Base-by-base conservation (phyloP, 2,797 vertebrate genomes). In the Anguilla marmorata region DNA sequence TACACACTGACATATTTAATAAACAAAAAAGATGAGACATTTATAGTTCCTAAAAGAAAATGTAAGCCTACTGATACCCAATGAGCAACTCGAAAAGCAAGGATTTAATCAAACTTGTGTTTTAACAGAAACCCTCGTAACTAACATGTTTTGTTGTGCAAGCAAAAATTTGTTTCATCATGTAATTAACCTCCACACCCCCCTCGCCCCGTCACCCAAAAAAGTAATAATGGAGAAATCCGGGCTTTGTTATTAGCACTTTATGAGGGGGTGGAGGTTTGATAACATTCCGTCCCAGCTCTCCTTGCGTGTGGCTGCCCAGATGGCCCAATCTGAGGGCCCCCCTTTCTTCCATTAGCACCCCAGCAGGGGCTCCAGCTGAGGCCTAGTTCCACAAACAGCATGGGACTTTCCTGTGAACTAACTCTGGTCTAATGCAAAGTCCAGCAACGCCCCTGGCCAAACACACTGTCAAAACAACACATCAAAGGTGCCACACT, bases 291-390 rank as follows among this genome's bases (percentile, higher is more conserved):
- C 88, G 89, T 82, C 63, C 66, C 91, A 91, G 90, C 79, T 56
- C 92, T 87, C 69, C 79, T 11, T 87, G 90, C 69, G 21, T 89
- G 89, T 90, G 92, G 93, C 90, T 88, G 30, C 85, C 90, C 87
- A 91, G 90, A 88, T 91, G 92, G 93, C 91, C 92, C 85, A 90
- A 86, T 89, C 88, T 88, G 86, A 90, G 86, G 83, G 86, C 19
- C 88, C 19, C 88, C 41, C 87, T 91, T 89, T 89, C 88, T 94
- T 94, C 91, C 92, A 94, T 95, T 92, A 94, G 88, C 91, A 91
- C 89, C 90, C 88, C 91, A 89, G 91, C 90, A 91, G 91, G 93
- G 88, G 89, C 89, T 88, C 86, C 90, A 87, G 87, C 63, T 2
- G 85, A 90, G 92, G 91, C 89, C 90, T 41, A 74, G 87, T 33